Evolutionary conservation across 2,888 invertebrate genomes (phyloP).

Genomic region (Caenorhabditis panamensis): DNA sequence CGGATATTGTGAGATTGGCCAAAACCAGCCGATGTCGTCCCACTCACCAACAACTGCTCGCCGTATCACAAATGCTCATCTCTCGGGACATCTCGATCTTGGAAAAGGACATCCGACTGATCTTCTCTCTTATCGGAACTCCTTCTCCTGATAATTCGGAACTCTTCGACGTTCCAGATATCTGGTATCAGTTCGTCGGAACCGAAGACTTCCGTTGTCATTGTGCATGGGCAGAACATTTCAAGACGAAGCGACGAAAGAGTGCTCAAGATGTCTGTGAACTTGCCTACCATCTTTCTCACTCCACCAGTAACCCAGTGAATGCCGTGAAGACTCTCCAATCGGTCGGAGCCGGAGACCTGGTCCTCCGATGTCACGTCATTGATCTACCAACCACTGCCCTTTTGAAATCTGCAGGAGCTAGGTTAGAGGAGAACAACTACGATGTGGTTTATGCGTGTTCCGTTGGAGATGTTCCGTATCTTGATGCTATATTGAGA

Average conservation of each 20-base stretch:
- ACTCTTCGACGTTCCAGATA: slow-evolving; percentile 39
- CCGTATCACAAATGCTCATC: slow-evolving; percentile 64
- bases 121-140: slow-evolving; percentile 27
- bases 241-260: slow-evolving; percentile 68
- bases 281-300: slow-evolving; percentile 73
- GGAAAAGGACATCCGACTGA: slow-evolving; percentile 51
- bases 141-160: slow-evolving; percentile 12
- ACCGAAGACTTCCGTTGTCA: slow-evolving; percentile 62
- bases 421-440: slow-evolving; percentile 49
- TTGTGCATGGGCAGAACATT: slow-evolving; percentile 71
- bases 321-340: slow-evolving; percentile 61
- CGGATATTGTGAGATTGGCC: slow-evolving; percentile 35
- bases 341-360: slow-evolving; percentile 66
- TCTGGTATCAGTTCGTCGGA: slow-evolving; percentile 54
- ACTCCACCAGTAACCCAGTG: slow-evolving; percentile 57
- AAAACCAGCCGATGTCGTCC: slow-evolving; percentile 61
- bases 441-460: slow-evolving; percentile 71
- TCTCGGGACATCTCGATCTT: slow-evolving; percentile 48
- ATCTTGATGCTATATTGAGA: slow-evolving; percentile 39
- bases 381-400: slow-evolving; percentile 69
- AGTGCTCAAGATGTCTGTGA: slow-evolving; percentile 71
- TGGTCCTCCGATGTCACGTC: slow-evolving; percentile 67
- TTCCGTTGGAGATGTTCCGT: slow-evolving; percentile 60
- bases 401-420: slow-evolving; percentile 68
- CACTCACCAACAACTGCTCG: slow-evolving; percentile 61